These are phyloP conservation scores for Xyliphius kryptos DNA, from an alignment of 2,113 vertebrate species.

Conservation along the genomic window DNA sequence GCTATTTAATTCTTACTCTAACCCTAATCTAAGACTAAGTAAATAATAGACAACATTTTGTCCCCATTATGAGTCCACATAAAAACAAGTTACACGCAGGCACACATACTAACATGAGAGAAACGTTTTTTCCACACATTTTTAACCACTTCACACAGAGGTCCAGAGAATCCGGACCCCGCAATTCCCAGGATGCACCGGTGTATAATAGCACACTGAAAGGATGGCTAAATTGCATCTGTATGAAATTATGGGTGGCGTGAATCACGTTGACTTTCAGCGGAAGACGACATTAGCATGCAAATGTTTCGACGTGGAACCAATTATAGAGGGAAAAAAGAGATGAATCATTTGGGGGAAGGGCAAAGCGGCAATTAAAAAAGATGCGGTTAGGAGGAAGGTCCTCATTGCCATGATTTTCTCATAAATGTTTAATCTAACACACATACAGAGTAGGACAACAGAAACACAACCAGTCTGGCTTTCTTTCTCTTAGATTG, in stretches of 20 bases:
- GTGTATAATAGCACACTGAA: background rate
- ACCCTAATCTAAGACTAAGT: too few relatives aligned
- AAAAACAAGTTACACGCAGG: too few relatives aligned
- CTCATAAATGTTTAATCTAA: constrained; percentile 30
- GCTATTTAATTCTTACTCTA: too few relatives aligned
- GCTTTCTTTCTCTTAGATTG: background rate
- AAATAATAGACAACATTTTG: too few relatives aligned
- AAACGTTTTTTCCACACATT: background rate
- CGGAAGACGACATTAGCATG: constrained; percentile 17
- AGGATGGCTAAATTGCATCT: constrained; percentile 1
- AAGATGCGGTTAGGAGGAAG: constrained; percentile 19
- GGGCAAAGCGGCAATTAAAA: constrained; percentile 13
- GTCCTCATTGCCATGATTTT: constrained; percentile 10
- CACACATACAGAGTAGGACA: too few relatives aligned
- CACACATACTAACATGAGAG: background rate
- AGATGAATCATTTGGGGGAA: constrained; percentile 9
- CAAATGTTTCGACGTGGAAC: constrained; percentile 19
- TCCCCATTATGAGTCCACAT: too few relatives aligned
- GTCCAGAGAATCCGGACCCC: background rate
- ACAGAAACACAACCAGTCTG: background rate
- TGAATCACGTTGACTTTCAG: constrained; percentile 6
- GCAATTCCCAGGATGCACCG: background rate
- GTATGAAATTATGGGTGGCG: constrained; percentile 2
- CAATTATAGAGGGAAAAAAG: constrained; percentile 11
- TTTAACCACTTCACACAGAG: background rate